Conservation (phyloP, 35 echinoderm and acorn worm species). For the Patiria miniata region DNA sequence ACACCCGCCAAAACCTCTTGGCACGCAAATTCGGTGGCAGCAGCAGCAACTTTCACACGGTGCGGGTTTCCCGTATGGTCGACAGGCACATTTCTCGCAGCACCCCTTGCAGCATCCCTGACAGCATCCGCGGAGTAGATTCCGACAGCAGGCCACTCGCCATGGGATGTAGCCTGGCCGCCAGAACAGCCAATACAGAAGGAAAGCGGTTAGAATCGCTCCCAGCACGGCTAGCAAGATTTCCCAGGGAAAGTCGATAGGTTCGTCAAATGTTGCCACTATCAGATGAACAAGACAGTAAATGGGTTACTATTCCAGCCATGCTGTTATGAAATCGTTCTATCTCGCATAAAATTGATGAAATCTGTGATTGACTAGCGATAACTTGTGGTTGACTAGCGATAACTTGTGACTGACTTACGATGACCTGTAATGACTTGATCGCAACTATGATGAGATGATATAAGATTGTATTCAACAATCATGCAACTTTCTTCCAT, state of each 20-base stretch:
- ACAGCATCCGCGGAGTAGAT: conserved; percentile 42
- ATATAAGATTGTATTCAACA: too few species aligned
- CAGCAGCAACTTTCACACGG: neutral
- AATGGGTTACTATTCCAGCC: too few species aligned
- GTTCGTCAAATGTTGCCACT: neutral
- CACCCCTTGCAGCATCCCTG: conserved; percentile 21
- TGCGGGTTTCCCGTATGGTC: too few species aligned
- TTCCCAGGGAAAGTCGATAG: neutral
- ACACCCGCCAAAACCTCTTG: neutral
- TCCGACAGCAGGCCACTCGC: conserved; percentile 64
- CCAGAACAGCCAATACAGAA: conserved; percentile 74
- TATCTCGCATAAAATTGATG: too few species aligned
- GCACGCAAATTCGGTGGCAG: neutral
- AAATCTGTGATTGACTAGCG: too few species aligned
- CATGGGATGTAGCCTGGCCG: conserved; percentile 69
- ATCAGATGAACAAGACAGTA: neutral
- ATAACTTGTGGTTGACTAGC: too few species aligned
- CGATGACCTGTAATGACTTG: too few species aligned
- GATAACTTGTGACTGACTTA: too few species aligned
- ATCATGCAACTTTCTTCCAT: too few species aligned
- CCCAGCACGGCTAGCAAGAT: conserved; percentile 33
- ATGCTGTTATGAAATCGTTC: too few species aligned
- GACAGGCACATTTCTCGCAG: neutral
- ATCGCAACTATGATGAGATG: too few species aligned
- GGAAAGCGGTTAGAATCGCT: conserved; percentile 10